Percentiles rank a stretch among this genome's conserved stretches.
phyloP scores from a whole-genome alignment of 2,888 invertebrate species.

The Nudaria mundana region DNA sequence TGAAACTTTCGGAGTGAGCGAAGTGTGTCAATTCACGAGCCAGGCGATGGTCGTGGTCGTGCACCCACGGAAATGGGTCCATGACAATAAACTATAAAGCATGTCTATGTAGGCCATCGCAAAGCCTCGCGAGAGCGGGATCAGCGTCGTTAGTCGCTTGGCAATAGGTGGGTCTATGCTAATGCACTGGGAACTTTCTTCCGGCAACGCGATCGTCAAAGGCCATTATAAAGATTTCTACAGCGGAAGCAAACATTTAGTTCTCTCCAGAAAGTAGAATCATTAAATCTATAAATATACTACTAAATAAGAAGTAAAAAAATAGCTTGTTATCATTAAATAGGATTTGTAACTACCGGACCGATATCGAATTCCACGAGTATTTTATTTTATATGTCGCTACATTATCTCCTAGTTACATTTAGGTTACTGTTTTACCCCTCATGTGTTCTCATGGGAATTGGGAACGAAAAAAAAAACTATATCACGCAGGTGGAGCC shows the following conservation, averaged over 20 bases:
- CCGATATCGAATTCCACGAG: too few species aligned
- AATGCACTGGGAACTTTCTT: conserved; percentile 77
- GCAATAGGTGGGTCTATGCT: conserved; percentile 67
- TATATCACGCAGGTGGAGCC: too few species aligned
- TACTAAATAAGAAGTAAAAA: conserved; percentile 15
- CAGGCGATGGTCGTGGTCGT: conserved; percentile 53
- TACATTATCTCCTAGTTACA: too few species aligned
- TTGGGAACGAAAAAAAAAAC: too few species aligned
- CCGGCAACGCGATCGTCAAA: conserved; percentile 61
- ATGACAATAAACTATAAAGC: conserved; percentile 69
- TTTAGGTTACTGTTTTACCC: too few species aligned
- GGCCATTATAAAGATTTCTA: conserved; percentile 74
- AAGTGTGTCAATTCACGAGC: conserved; percentile 67
- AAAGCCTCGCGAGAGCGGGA: conserved; percentile 44
- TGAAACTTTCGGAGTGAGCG: conserved; percentile 75
- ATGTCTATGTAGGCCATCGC: conserved; percentile 75
- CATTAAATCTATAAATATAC: too few species aligned
- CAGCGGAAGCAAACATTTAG: conserved; percentile 47
- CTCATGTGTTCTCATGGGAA: too few species aligned
- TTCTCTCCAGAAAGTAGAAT: conserved; percentile 45
- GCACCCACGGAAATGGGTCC: conserved; percentile 76
- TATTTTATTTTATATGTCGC: too few species aligned
- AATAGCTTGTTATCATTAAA: too few species aligned
- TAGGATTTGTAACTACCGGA: too few species aligned
- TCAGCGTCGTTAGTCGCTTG: conserved; percentile 38